Base-by-base conservation (phyloP, 1,140 invertebrate genomes). In the Thaumetopoea pityocampa region DNA sequence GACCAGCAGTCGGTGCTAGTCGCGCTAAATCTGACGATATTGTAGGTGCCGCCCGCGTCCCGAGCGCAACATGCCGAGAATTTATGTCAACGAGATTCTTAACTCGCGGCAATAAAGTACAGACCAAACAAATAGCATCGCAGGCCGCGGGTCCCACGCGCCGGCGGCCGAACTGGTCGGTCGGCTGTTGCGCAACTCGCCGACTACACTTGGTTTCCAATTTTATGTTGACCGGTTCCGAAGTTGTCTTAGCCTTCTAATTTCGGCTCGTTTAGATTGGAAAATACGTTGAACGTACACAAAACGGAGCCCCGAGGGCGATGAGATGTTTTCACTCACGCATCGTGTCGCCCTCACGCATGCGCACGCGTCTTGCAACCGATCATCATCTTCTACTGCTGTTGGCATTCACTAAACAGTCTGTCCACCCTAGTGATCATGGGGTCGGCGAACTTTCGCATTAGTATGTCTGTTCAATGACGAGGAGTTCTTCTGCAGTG, bases 221-320 rank as follows among this genome's bases (percentile, higher is more conserved):
- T 84, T 81, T 84, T 84, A 84, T 82, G 78, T 84, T 84, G 77
- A 84, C 80, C 77, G 77, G 77, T 84, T 84, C 66, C 61, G 50
- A 73, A 81, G 60, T 83, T 76, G 79, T 76, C 73, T 73, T 64
- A 78, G 72, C 72, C 74, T 83, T 79, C 79, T 81, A 81, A 81
- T 79, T 79, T 81, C 73, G 79, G 76, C 67, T 78, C 77, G 76
- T 77, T 79, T 79, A 79, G 77, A 79, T 83, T 78, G 65, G 72
- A 81, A 79, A 74, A 77, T 73, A 73, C 65, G 59, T 56, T 51
- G 43, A 64, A 56, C 54, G 59, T 60, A 60, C 56, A 29, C 50
- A 30, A 48, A 49, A 45, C 50, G 38, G 44, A 54, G 46, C 49
- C 44, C 40, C 53, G 61, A 55, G 58, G 65, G 67, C 60, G 54